phyloP scores from a whole-genome alignment of 2,888 invertebrate species.

The Polyommatus iphigenia region DNA sequence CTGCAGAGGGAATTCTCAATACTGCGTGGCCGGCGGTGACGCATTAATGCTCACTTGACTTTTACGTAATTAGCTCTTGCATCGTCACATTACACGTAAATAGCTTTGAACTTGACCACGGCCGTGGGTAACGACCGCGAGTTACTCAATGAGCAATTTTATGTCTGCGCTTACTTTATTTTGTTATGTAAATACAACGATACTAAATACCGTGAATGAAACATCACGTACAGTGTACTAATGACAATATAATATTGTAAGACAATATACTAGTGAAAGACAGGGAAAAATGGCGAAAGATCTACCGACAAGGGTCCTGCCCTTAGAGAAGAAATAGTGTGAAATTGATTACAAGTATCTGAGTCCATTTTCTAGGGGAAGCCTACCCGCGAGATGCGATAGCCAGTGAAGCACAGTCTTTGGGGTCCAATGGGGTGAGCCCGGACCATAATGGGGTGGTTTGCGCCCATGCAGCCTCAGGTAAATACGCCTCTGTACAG shows the following conservation, averaged over 20 bases:
- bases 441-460: background rate
- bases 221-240: background rate
- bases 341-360: too few relatives aligned
- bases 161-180: background rate
- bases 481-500: background rate
- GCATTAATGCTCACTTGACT: slow-evolving; percentile 59
- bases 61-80: slow-evolving; percentile 24
- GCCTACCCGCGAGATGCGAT: too few relatives aligned
- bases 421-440: background rate
- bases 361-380: too few relatives aligned
- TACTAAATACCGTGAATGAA: background rate
- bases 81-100: slow-evolving; percentile 29
- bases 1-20: background rate
- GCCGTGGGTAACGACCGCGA: slow-evolving; percentile 10
- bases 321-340: too few relatives aligned
- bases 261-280: background rate
- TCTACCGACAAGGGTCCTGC: background rate
- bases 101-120: slow-evolving; percentile 28
- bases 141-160: slow-evolving; percentile 24
- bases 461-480: too few relatives aligned
- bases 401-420: too few relatives aligned
- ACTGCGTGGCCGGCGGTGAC: slow-evolving; percentile 44
- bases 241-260: too few relatives aligned
- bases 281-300: background rate
- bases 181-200: slow-evolving; percentile 23